Percentiles rank a stretch among this genome's conserved stretches.
These are phyloP conservation scores for Myathropa florea DNA, from an alignment of 2,888 invertebrate species.

Conservation along the genomic window DNA sequence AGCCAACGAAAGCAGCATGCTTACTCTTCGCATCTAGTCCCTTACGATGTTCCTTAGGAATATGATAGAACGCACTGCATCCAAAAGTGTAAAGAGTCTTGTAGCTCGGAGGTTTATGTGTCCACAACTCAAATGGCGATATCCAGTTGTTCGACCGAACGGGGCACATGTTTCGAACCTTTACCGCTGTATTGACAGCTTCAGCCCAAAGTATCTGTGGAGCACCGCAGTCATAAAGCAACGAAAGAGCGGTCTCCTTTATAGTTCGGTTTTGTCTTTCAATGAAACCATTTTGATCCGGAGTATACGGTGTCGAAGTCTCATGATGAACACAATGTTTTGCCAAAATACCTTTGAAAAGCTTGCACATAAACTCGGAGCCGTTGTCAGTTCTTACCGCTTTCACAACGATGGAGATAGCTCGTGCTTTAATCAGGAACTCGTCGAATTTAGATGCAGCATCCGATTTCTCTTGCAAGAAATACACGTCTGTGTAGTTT, in stretches of 20 bases:
- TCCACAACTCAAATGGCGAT: constrained; percentile 4
- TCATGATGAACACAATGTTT: constrained; percentile 1
- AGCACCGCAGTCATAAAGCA: not conserved
- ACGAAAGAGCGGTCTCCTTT: not conserved
- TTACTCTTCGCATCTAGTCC: not conserved
- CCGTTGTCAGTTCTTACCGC: constrained; percentile 6
- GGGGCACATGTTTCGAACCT: too few species aligned
- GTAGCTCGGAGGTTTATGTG: not conserved
- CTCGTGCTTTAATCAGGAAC: constrained; percentile 4
- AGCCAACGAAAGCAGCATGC: not conserved
- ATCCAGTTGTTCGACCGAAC: not conserved
- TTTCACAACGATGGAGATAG: constrained; percentile 5
- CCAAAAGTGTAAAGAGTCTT: not conserved
- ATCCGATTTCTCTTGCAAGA: constrained; percentile 8
- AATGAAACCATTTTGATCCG: too few species aligned
- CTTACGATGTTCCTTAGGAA: not conserved
- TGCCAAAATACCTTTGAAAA: not conserved
- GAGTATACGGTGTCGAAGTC: too few species aligned
- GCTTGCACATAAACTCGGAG: not conserved
- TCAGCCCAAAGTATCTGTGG: too few species aligned
- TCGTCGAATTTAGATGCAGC: constrained; percentile 10
- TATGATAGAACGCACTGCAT: not conserved
- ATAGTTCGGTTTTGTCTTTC: not conserved
- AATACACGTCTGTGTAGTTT: not conserved
- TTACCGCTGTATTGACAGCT: not conserved